Percentiles rank a stretch among this genome's conserved stretches.
Conservation (phyloP, 2,888 invertebrate species). For the Pachymerium ferrugineum region DNA sequence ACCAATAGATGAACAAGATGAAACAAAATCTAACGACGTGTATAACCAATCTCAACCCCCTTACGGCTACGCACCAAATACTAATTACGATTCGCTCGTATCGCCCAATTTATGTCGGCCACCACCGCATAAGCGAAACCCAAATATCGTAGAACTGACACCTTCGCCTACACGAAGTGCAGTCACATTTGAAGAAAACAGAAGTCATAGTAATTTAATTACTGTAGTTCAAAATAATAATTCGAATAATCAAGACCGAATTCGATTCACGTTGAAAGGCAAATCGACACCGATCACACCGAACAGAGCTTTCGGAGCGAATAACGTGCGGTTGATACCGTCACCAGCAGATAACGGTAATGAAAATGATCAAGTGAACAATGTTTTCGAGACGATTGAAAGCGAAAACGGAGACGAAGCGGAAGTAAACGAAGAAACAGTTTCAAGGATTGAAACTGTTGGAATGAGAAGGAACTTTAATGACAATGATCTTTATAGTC, state of each 20-base stretch:
- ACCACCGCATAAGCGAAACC: conserved; percentile 12
- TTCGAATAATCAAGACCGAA: background rate
- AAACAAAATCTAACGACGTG: too few relatives aligned
- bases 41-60: too few relatives aligned
- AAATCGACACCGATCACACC: background rate
- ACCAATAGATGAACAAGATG: conserved; percentile 59
- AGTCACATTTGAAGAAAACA: background rate
- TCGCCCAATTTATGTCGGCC: too few relatives aligned
- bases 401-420: background rate
- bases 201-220: background rate
- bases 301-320: background rate
- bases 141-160: conserved; percentile 33
- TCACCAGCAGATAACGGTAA: background rate
- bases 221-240: conserved; percentile 10
- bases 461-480: background rate
- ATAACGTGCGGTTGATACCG: background rate
- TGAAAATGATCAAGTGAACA: background rate
- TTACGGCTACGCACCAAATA: conserved; percentile 68
- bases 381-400: background rate
- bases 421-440: background rate
- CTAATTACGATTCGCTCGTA: conserved; percentile 50
- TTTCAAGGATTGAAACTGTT: background rate
- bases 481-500: background rate
- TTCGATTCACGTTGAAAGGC: background rate
- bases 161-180: conserved; percentile 28